Conservation (phyloP, 2,797 vertebrate genomes). For the Threskiornis aethiopicus region DNA sequence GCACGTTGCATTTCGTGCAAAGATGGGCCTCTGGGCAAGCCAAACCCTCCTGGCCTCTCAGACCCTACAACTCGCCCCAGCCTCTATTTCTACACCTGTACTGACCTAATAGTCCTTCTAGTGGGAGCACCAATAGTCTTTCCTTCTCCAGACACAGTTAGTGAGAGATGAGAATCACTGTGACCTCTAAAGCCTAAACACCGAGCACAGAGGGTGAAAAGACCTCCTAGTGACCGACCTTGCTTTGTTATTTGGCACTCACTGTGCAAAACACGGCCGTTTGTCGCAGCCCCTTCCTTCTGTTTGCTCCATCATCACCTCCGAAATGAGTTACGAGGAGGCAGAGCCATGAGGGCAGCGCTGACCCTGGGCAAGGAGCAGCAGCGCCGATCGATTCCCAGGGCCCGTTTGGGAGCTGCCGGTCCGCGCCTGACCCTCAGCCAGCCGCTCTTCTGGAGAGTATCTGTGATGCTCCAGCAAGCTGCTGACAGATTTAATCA, state of each 20-base stretch:
- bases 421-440: neutral
- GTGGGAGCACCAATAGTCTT: neutral
- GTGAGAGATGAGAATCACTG: neutral
- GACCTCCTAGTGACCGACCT: neutral
- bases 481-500: neutral
- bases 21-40: neutral
- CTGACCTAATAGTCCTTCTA: neutral
- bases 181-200: neutral
- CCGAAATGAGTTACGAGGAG: neutral
- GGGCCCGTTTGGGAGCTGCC: neutral
- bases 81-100: neutral
- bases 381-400: neutral
- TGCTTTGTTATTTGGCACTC: neutral
- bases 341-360: fast-evolving
- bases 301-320: neutral
- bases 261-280: neutral
- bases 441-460: neutral
- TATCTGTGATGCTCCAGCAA: neutral
- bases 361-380: neutral
- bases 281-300: neutral
- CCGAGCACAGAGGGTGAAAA: neutral
- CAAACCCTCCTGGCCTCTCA: neutral
- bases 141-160: neutral
- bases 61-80: neutral
- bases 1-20: neutral